phyloP scores from a whole-genome alignment of 2,113 vertebrate genomes.

The Trachemys scripta region DNA sequence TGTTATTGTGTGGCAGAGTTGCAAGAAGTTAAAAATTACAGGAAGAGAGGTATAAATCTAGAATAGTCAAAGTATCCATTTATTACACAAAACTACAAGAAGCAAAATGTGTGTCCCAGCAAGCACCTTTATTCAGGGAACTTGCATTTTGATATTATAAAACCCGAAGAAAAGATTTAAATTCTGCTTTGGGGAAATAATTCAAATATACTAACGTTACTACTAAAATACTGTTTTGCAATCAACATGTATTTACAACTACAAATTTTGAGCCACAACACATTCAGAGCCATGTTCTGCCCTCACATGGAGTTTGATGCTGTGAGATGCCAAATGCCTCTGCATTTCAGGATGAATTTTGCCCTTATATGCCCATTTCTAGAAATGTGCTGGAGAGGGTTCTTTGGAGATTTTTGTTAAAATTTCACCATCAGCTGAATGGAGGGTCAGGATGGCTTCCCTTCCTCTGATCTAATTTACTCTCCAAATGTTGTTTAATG shows the following conservation, averaged over 20 bases:
- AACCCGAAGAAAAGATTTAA: not conserved
- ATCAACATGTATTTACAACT: not conserved
- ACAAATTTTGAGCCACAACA: not conserved
- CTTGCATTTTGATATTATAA: not conserved
- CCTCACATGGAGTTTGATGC: not conserved
- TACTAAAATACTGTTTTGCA: not conserved
- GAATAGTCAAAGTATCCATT: not conserved
- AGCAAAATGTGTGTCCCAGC: not conserved
- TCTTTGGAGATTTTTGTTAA: conserved; percentile 36
- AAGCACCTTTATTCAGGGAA: conserved; percentile 1
- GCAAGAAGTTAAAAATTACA: conserved; percentile 9
- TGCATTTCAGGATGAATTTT: not conserved
- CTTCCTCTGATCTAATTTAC: conserved; percentile 38
- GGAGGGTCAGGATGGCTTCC: not conserved
- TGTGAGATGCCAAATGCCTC: not conserved
- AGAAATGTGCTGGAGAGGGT: not conserved
- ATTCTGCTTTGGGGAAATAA: not conserved
- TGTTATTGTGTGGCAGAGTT: not conserved
- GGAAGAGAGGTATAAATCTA: not conserved
- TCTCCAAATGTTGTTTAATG: conserved; percentile 44
- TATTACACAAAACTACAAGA: not conserved
- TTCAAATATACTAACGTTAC: not conserved
- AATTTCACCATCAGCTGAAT: not conserved
- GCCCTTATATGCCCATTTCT: not conserved
- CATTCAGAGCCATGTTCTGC: not conserved